These are phyloP conservation scores for Seladonia tumulorum DNA, from an alignment of 2,888 invertebrate genomes.

Conservation along the genomic window DNA sequence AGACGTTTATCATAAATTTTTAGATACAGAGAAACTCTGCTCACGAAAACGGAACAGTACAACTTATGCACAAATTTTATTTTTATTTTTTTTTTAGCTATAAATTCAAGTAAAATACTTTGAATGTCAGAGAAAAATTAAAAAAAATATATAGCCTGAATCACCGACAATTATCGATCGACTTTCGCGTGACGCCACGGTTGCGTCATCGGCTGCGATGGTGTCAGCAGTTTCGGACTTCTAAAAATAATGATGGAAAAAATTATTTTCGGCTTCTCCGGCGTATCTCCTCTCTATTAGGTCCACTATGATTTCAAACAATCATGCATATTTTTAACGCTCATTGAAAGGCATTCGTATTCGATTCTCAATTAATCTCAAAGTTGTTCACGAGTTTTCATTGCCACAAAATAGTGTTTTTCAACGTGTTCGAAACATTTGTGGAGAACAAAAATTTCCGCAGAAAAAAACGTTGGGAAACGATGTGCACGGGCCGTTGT, in stretches of 20 bases:
- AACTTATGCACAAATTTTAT: neutral
- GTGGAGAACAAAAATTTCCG: neutral
- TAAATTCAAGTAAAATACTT: neutral
- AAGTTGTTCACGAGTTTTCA: neutral
- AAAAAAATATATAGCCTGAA: neutral
- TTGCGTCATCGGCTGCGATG: neutral
- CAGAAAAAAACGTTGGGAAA: neutral
- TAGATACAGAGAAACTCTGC: neutral
- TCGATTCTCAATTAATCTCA: neutral
- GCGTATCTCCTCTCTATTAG: neutral
- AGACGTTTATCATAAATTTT: neutral
- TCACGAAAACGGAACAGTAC: neutral
- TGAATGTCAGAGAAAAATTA: neutral
- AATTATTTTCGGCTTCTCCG: neutral
- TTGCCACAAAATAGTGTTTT: neutral
- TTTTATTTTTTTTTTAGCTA: neutral
- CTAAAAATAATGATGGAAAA: neutral
- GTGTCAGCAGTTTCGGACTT: neutral
- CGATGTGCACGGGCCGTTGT: neutral
- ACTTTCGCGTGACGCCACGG: neutral
- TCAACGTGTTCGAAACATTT: too few species aligned
- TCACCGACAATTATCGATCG: slow-evolving; percentile 2
- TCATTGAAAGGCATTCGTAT: neutral
- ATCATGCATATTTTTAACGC: neutral
- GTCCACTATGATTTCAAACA: neutral